Base-by-base conservation (phyloP, 2,797 vertebrate genomes). In the Gallinago solitaria region DNA sequence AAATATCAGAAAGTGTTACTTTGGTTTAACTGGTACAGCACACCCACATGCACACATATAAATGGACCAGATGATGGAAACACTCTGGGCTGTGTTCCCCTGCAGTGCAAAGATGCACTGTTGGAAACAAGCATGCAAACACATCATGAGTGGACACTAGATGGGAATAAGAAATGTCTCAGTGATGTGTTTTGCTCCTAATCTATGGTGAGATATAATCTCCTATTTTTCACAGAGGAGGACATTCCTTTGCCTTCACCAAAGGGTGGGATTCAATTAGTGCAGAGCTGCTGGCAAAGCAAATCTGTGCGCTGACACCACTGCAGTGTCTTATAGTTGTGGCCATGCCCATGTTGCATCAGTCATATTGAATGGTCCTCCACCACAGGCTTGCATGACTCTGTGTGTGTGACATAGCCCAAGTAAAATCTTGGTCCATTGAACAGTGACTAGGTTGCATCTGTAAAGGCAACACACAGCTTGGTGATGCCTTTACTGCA, bases 321-420 rank as follows among this genome's bases (percentile, higher is more conserved):
- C 16, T 12, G 45, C 8, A n/a, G 39, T 41, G n/a, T 32, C 28
- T 17, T 32, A 3, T 33, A 82, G n/a, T 32, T 77, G 15, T 63
- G 48, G 7, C 30, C 7, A 11, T 9, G 12, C 3, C 32, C 3
- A 2, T 16, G 11, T 9, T 19, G 9, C 48, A n/a, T 30, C 28
- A 43, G 5, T 14, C 12, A 12, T 51, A 33, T 0, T 35, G 30
- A 23, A 21, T 15, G 5, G 18, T 45, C 32, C 59, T 24, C 17
- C 0, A 2, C 3, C 24, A 20, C 0, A 2, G 28, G 4, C 19
- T 67, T 63, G 39, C 9, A 13, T 16, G n/a, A 11, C 23, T 47
- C 21, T 54, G 5, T 56, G 12, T 64, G 16, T 3, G 0, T 32
- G 14, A 70, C 43, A 63, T 16, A 54, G 15, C 12, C 27, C 3